Percentiles rank a stretch among this genome's conserved stretches.
These are phyloP conservation scores for Vidua macroura DNA, from an alignment of 2,113 vertebrate species.

Conservation along the genomic window DNA sequence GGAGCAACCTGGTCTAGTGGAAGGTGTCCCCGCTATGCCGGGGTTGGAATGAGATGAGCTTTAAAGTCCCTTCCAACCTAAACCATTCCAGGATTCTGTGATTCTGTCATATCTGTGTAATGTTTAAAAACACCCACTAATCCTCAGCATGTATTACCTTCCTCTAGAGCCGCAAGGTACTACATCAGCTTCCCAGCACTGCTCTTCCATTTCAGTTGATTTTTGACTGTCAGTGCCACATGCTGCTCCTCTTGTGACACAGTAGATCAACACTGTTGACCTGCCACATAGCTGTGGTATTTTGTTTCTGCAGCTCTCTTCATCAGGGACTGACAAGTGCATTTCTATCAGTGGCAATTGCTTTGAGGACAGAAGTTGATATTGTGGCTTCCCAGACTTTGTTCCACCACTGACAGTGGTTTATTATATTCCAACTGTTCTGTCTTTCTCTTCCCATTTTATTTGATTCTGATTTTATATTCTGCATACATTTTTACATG, in stretches of 20 bases:
- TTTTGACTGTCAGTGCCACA: constrained; percentile 31
- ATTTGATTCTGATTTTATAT: background rate
- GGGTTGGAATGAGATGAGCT: background rate
- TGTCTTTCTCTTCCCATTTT: background rate
- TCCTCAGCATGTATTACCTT: background rate
- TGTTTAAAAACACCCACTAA: background rate
- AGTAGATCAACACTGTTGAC: background rate
- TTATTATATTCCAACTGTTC: background rate
- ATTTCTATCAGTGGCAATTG: background rate
- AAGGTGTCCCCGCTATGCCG: background rate
- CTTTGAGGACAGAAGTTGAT: background rate
- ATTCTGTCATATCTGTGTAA: background rate
- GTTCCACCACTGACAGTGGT: background rate
- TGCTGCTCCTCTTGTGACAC: background rate
- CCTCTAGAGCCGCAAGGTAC: background rate
- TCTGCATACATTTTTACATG: background rate
- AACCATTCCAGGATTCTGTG: background rate
- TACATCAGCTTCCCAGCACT: background rate
- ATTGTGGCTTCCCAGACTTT: background rate
- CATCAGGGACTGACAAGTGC: background rate
- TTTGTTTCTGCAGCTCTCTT: background rate
- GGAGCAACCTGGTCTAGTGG: background rate
- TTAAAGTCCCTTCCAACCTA: background rate
- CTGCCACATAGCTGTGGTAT: background rate
- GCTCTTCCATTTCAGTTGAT: background rate